Evolutionary conservation across 2,888 invertebrate genomes (phyloP), one percentile per base, ranked within the genome.

Genomic region (Pristionchus arcanus): DNA sequence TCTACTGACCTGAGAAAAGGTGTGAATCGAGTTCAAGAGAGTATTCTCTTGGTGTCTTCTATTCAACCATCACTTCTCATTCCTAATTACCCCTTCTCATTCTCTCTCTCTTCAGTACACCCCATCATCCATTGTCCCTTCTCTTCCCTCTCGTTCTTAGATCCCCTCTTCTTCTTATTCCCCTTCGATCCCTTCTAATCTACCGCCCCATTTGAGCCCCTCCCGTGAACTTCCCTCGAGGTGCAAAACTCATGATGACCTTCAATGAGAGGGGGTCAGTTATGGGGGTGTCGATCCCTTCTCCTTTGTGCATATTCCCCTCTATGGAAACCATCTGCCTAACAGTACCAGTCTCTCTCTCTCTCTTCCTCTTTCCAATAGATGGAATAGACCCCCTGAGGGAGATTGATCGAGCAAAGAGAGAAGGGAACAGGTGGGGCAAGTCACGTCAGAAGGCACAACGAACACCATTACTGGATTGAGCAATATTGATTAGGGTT

Each of bases 161-260:
- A 81, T 81, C 55, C 59, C 84, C 13, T 55, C 55, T n/a, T n/a
- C 84, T 25, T 84, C 84, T 84, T 25, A 49, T 42, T 37, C 37
- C 25, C 81, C 42, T 81, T 49, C 83, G 42, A 77, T 83, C 83
- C 83, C 53, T 55, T 25, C 25, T 34, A 42, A 59, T 85, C 84
- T 34, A 85, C 55, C 84, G 74, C 81, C 81, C 28, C 81, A 81
- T 81, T 81, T 81, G 49, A 81, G 49, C 37, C 5, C 71, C 31
- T 42, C 68, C 21, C 66, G 9, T 1, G 74, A 34, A 81, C 81
- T 81, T 28, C 25, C 49, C 42, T 34, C 9, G 42, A 81, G 81
- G 81, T 53, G 81, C 81, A 81, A 81, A 81, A 81, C 81, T 81
- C 21, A 81, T 49, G n/a, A 49, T 81, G 81, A 81, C 81, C 81